A percentile compares a stretch with the other conserved stretches of the same genome.
Conservation (phyloP, 2,888 invertebrate species). For the Halictus quadricinctus region DNA sequence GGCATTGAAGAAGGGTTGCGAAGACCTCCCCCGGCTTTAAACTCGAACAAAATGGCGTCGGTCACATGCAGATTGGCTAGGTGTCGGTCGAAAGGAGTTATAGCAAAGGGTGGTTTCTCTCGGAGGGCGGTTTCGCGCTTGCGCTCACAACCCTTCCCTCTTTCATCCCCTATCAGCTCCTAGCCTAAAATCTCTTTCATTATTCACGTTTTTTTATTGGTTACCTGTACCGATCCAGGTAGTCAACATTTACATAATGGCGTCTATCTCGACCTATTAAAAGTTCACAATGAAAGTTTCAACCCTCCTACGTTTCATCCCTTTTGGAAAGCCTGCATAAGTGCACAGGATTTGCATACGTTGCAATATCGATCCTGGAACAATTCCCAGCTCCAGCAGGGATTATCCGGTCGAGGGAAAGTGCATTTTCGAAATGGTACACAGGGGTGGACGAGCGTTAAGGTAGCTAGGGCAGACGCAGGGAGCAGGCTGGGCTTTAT, state of each 20-base stretch:
- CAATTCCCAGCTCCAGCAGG: neutral
- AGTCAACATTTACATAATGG: constrained; percentile 69
- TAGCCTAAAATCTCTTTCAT: constrained; percentile 63
- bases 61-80: constrained; percentile 81
- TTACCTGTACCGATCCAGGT: constrained; percentile 45
- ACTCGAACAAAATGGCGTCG: constrained; percentile 79
- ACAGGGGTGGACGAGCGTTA: constrained; percentile 58
- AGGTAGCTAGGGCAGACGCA: constrained; percentile 51
- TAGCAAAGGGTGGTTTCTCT: constrained; percentile 72
- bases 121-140: constrained; percentile 80
- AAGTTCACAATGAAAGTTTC: neutral
- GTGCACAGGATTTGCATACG: neutral
- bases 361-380: neutral
- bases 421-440: constrained; percentile 51
- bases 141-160: constrained; percentile 76
- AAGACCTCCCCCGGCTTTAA: constrained; percentile 71
- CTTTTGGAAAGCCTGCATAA: neutral
- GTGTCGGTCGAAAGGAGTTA: constrained; percentile 75
- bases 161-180: constrained; percentile 47
- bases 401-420: constrained; percentile 20
- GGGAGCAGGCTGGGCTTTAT: constrained; percentile 66
- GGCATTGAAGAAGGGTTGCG: constrained; percentile 20
- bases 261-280: constrained; percentile 29
- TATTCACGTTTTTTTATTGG: constrained; percentile 76
- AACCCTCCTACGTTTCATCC: neutral